Evolutionary conservation across 2,797 vertebrate genomes (phyloP), one percentile per base, ranked within the genome.

Genomic region (Microhierax caerulescens): DNA sequence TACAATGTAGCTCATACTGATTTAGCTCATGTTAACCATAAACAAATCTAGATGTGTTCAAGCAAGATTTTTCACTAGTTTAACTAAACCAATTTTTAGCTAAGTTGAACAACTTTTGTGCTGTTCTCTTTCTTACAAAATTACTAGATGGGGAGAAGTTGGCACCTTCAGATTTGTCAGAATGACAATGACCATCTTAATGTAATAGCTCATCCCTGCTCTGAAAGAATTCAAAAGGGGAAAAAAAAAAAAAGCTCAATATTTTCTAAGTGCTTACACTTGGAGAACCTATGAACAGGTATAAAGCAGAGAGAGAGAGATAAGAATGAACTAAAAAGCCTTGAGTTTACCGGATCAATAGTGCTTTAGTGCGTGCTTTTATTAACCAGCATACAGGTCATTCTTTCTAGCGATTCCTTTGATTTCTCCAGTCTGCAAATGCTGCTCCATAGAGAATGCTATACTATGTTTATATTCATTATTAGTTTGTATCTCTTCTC

Each of bases 341-440:
- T 90, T 80, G 43, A 10, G 78, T 85, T 85, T 77, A 90, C 41
- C 53, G 45, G 36, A 93, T 91, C 91, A 81, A 91, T 92, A 95
- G 83, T 47, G 28, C 32, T 92, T 91, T 60, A 77, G 41, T 53
- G 20, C 54, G 27, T 50, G 91, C 78, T 84, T 72, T 82, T 91
- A 77, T 68, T 91, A 92, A 82, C 43, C 22, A 90, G 45, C 48
- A 48, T 21, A 68, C 11, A 69, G 34, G 22, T 53, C 48, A 64
- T 73, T 61, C 32, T 68, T 90, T 86, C 64, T 24, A 82, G 34
- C 12, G 82, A 82, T 11, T 15, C 18, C 18, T 92, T 86, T 79
- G 74, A 79, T 76, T 56, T 59, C 16, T 78, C 41, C 77, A 28
- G 17, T 79, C 67, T 87, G n/a, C 25, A 90, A 93, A 88, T 4